These are phyloP conservation scores for Tricholaema leucomelas DNA, from an alignment of 2,113 vertebrate genomes.

Conservation along the genomic window DNA sequence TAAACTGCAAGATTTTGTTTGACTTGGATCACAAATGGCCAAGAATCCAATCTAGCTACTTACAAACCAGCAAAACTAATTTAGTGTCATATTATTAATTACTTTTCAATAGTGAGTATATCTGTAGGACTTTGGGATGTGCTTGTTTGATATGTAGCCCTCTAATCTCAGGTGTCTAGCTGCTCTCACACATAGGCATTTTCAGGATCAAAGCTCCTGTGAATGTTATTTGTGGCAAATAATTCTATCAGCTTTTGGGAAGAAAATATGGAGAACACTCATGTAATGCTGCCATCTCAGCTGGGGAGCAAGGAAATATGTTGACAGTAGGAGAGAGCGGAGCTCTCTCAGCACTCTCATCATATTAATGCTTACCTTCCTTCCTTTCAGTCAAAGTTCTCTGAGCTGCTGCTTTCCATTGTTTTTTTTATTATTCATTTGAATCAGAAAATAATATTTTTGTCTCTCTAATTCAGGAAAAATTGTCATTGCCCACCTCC, in stretches of 20 bases:
- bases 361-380: conserved; percentile 22
- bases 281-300: conserved; percentile 35
- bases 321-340: conserved; percentile 14
- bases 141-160: background rate
- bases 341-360: background rate
- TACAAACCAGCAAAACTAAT: background rate
- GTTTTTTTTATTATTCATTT: conserved; percentile 62
- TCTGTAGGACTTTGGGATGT: background rate
- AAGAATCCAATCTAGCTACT: background rate
- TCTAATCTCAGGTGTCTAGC: background rate
- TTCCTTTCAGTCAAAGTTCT: conserved; percentile 38
- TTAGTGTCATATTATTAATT: background rate
- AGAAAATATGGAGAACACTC: conserved; percentile 14
- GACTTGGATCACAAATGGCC: background rate
- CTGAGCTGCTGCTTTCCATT: conserved; percentile 29
- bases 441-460: conserved; percentile 56
- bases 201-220: conserved; percentile 38
- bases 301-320: conserved; percentile 21
- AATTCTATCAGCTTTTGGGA: conserved; percentile 45
- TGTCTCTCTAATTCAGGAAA: conserved; percentile 49
- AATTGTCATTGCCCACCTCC: conserved; percentile 60
- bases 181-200: conserved; percentile 10
- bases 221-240: conserved; percentile 43
- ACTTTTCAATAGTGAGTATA: background rate
- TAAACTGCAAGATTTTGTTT: background rate